Conservation (phyloP, 2,113 vertebrate species). For the Apteryx owenii region DNA sequence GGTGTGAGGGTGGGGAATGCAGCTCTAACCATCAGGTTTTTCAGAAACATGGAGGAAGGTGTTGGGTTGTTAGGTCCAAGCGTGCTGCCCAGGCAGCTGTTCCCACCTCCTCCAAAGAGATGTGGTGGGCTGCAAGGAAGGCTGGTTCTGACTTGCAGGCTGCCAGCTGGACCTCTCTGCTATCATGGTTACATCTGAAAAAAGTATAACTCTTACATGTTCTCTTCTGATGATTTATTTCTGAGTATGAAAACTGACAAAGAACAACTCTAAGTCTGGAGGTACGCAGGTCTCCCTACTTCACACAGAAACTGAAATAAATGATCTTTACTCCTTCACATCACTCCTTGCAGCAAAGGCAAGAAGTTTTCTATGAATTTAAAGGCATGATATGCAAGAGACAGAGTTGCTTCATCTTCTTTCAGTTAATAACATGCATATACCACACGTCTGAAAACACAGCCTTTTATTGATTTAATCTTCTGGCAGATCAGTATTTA, state of each 20-base stretch:
- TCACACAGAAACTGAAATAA: not conserved
- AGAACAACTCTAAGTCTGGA: not conserved
- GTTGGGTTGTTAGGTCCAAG: not conserved
- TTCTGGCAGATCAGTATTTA: not conserved
- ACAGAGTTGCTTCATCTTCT: not conserved
- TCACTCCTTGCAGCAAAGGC: not conserved
- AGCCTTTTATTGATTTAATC: not conserved
- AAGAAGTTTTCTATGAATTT: not conserved
- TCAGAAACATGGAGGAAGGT: not conserved
- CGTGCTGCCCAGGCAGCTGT: not conserved
- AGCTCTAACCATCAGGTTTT: not conserved
- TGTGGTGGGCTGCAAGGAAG: not conserved
- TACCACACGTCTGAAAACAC: not conserved
- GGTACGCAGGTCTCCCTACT: not conserved
- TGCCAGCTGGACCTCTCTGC: not conserved
- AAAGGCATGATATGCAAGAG: not conserved
- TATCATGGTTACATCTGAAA: not conserved
- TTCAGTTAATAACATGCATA: conserved; percentile 15
- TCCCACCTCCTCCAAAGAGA: not conserved
- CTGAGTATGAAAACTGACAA: not conserved
- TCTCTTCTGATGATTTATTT: not conserved
- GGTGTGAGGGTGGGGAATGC: not conserved
- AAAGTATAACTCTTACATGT: not conserved
- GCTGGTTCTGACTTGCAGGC: not conserved
- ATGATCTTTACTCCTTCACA: not conserved